Evolutionary conservation across 2,888 invertebrate genomes (phyloP).

Genomic region (Odontocerum albicorne): DNA sequence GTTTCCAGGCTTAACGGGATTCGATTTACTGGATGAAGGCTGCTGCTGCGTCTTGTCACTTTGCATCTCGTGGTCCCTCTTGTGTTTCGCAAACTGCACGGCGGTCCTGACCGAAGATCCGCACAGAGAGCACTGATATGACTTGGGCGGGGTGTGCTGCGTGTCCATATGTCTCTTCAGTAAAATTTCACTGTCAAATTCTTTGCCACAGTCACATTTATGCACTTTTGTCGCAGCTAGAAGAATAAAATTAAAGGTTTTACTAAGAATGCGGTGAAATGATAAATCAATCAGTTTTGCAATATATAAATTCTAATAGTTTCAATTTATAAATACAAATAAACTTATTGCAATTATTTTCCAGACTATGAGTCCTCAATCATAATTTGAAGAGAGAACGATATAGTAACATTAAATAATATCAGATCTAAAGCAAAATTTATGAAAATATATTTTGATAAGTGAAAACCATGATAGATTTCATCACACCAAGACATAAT

Average conservation of each 20-base stretch:
- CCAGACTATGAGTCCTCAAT: too few relatives aligned
- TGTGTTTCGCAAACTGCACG: conserved; percentile 28
- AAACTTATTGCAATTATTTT: too few relatives aligned
- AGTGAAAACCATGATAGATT: too few relatives aligned
- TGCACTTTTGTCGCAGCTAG: conserved; percentile 15
- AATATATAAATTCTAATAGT: too few relatives aligned
- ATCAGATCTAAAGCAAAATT: too few relatives aligned
- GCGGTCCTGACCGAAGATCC: conserved; percentile 30
- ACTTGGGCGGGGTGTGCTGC: conserved; percentile 53
- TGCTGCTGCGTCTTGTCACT: background rate
- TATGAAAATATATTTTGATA: too few relatives aligned
- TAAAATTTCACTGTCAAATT: conserved; percentile 52
- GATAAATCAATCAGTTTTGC: too few relatives aligned
- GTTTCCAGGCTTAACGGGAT: background rate
- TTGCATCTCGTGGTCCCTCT: conserved; percentile 22
- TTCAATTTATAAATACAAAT: too few relatives aligned
- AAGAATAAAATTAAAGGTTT: conserved; percentile 6
- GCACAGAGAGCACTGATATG: conserved; percentile 29
- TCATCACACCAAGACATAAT: too few relatives aligned
- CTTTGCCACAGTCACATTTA: conserved; percentile 52
- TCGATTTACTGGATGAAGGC: background rate
- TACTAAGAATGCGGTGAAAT: too few relatives aligned
- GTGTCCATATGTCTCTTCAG: conserved; percentile 50
- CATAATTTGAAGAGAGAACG: too few relatives aligned
- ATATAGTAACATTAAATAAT: too few relatives aligned